Evolutionary conservation across 2,113 vertebrate species (phyloP).

Genomic region (Muntiacus reevesi): DNA sequence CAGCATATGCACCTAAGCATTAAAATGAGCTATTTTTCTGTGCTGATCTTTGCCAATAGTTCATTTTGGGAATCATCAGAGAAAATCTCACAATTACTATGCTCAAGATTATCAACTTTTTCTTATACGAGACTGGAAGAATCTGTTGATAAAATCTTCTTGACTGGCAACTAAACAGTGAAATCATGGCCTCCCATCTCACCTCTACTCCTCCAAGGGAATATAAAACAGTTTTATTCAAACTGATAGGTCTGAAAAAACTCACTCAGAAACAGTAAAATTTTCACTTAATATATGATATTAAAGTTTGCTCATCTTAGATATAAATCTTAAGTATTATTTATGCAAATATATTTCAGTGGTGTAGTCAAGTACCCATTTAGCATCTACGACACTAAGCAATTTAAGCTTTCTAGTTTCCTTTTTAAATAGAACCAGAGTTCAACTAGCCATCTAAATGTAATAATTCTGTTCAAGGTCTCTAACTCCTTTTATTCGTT

Average conservation of each 20-base stretch:
- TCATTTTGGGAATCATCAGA: not conserved
- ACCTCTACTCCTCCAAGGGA: not conserved
- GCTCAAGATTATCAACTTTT: not conserved
- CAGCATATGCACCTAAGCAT: not conserved
- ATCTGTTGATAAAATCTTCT: not conserved
- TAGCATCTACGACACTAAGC: not conserved
- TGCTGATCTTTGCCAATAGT: not conserved
- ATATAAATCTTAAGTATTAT: not conserved
- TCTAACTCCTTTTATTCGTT: not conserved
- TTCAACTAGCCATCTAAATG: not conserved
- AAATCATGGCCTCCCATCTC: not conserved
- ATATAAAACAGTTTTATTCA: constrained; percentile 4
- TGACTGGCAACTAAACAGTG: not conserved
- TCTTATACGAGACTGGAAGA: not conserved
- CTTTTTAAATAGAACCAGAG: not conserved
- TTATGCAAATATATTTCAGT: not conserved
- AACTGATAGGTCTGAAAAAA: not conserved
- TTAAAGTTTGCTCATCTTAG: not conserved
- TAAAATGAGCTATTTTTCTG: not conserved
- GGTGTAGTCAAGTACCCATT: not conserved
- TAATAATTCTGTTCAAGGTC: not conserved
- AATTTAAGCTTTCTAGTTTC: constrained; percentile 6
- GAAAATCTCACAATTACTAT: not conserved
- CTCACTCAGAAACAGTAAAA: not conserved
- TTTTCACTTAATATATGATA: not conserved